Percentiles rank a stretch among this genome's conserved stretches.
These are phyloP conservation scores for Acrossocheilus fasciatus DNA, from an alignment of 2,797 vertebrate genomes.

Conservation along the genomic window DNA sequence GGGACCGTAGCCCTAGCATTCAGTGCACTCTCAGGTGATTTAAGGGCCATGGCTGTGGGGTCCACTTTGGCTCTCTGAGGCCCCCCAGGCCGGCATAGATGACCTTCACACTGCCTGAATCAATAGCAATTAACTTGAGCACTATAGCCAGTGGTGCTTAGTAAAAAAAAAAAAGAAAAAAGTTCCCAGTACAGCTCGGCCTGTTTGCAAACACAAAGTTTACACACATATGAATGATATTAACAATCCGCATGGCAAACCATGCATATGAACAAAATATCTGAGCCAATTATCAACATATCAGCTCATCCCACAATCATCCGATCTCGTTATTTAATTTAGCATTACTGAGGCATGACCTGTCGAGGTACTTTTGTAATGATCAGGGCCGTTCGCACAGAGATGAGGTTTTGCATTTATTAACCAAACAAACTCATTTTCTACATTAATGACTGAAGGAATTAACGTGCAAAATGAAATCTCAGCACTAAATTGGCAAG, in stretches of 20 bases:
- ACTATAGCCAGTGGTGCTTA: constrained; percentile 49
- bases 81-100: constrained; percentile 57
- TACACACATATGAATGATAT: constrained; percentile 10
- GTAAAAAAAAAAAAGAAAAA: constrained; percentile 9
- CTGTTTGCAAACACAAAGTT: not conserved
- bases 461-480: constrained; percentile 34
- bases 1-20: not conserved
- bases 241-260: constrained; percentile 7
- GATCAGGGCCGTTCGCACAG: constrained; percentile 20
- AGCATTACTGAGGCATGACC: constrained; percentile 42
- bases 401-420: constrained; percentile 44
- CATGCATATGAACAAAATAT: constrained; percentile 36
- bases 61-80: constrained; percentile 42
- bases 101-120: constrained; percentile 69
- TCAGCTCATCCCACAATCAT: constrained; percentile 33
- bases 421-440: constrained; percentile 45
- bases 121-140: constrained; percentile 68
- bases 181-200: constrained; percentile 23
- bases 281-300: constrained; percentile 48
- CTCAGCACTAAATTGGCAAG: constrained; percentile 36
- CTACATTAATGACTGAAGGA: constrained; percentile 35
- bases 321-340: constrained; percentile 45
- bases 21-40: constrained; percentile 32
- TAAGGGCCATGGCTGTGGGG: constrained; percentile 29
- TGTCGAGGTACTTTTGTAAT: constrained; percentile 37